A percentile compares a stretch with the other conserved stretches of the same genome.
These are phyloP conservation scores for Oncorhynchus mykiss DNA, from an alignment of 2,113 vertebrate genomes.

Conservation along the genomic window DNA sequence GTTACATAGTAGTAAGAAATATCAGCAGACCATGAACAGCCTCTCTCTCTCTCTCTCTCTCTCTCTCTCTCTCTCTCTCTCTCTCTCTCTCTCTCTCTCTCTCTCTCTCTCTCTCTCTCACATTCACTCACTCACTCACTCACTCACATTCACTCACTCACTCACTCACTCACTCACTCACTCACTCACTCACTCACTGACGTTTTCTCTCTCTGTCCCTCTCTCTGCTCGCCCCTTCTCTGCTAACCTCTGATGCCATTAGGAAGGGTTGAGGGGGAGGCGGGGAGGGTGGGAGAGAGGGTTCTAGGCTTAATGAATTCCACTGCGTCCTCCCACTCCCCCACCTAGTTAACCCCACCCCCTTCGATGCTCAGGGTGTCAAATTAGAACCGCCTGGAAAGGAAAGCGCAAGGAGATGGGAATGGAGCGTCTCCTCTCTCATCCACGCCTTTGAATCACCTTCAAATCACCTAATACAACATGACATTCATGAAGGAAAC, in stretches of 20 bases:
- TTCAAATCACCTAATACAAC: conserved; percentile 59
- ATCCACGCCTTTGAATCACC: conserved; percentile 50
- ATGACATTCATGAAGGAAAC: conserved; percentile 55
- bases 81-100: too few species aligned
- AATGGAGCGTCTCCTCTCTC: conserved; percentile 50
- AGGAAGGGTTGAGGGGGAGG: conserved; percentile 64
- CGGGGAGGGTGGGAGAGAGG: conserved; percentile 51
- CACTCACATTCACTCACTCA: neutral
- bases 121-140: too few species aligned
- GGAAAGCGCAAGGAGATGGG: conserved; percentile 68
- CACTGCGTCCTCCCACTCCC: conserved; percentile 82
- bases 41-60: too few species aligned
- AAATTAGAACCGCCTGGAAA: conserved; percentile 85
- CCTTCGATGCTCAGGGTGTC: conserved; percentile 84
- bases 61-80: too few species aligned
- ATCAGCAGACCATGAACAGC: too few species aligned
- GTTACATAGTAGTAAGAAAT: too few species aligned
- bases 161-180: too few species aligned
- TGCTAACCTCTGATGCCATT: conserved; percentile 92
- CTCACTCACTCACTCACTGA: neutral
- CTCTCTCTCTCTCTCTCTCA: too few species aligned
- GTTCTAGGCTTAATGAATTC: conserved; percentile 96
- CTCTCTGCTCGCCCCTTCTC: conserved; percentile 35
- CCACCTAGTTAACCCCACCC: conserved; percentile 75
- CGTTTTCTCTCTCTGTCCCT: too few species aligned